Evolutionary conservation across 2,888 invertebrate genomes (phyloP).

Genomic region (Halocaridina rubra): DNA sequence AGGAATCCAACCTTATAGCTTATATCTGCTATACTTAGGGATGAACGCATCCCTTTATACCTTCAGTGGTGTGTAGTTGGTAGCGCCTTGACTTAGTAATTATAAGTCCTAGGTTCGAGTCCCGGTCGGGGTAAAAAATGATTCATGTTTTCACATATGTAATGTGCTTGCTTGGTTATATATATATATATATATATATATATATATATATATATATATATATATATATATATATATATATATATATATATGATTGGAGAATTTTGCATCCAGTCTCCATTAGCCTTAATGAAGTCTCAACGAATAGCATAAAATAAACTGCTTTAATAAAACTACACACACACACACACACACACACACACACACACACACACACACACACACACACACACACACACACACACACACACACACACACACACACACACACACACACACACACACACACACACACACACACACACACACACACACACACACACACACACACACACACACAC

Average conservation of each 20-base stretch:
- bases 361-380: not conserved
- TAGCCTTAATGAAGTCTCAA: too few species aligned
- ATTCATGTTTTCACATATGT: too few species aligned
- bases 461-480: not conserved
- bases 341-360: not conserved
- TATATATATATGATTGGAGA: not conserved
- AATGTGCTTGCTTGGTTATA: too few species aligned
- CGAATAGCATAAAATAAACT: not conserved
- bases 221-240: not conserved
- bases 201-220: not conserved
- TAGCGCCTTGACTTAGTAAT: too few species aligned
- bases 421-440: not conserved
- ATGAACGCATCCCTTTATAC: too few species aligned
- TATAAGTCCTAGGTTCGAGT: too few species aligned
- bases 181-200: not conserved
- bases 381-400: not conserved
- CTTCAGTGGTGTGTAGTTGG: too few species aligned
- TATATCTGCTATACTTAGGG: too few species aligned
- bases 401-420: not conserved
- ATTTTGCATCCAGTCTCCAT: too few species aligned
- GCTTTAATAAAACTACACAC: not conserved
- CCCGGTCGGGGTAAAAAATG: too few species aligned
- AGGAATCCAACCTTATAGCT: too few species aligned
- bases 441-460: not conserved
- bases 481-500: not conserved